These are phyloP conservation scores for Nothocercus julius DNA, from an alignment of 2,113 vertebrate species.

Conservation along the genomic window DNA sequence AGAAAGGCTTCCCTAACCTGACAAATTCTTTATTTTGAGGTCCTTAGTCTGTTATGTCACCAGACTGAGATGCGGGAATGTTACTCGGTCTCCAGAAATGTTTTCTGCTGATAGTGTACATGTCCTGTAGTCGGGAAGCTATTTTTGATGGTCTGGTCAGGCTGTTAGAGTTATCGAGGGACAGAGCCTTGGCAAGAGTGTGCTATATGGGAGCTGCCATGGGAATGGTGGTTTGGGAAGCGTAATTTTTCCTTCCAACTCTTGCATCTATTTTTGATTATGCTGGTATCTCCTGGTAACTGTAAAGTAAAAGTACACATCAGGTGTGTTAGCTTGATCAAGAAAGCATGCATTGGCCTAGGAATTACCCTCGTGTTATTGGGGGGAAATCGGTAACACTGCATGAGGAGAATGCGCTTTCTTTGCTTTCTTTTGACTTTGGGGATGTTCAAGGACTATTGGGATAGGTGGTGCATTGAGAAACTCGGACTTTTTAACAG, in stretches of 20 bases:
- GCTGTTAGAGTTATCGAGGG: neutral
- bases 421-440: neutral
- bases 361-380: neutral
- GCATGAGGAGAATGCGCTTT: neutral
- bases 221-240: neutral
- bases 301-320: neutral
- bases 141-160: constrained; percentile 50
- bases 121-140: constrained; percentile 26
- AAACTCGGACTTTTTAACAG: neutral
- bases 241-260: neutral
- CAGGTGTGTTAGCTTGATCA: neutral
- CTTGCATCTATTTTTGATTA: neutral
- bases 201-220: neutral
- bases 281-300: neutral
- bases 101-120: constrained; percentile 15
- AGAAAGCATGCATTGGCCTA: neutral
- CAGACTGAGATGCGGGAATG: neutral
- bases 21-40: neutral
- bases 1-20: neutral
- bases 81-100: constrained; percentile 6
- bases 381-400: neutral
- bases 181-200: rapidly evolving
- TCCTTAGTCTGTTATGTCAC: neutral
- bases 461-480: neutral
- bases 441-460: neutral